Base-by-base conservation (phyloP, 1,140 invertebrate genomes). In the Zaprionus camerounensis region DNA sequence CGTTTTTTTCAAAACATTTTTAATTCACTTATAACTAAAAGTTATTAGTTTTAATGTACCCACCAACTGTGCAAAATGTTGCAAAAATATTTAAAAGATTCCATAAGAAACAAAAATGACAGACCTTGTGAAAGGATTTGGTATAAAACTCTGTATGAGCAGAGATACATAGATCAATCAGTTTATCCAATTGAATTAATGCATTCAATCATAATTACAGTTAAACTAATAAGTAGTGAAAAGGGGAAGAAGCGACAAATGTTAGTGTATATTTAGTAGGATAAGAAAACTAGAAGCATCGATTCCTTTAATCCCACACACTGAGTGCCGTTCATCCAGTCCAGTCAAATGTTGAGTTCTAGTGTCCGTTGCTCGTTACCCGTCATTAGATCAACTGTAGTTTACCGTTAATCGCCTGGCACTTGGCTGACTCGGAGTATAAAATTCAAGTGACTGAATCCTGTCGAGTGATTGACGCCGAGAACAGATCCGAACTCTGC, bases 361-460 rank as follows among this genome's bases (percentile, higher is more conserved):
- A n/a, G n/a, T 46, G 41, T 9, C n/a, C 22, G 24, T 41, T 67
- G 31, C 63, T 55, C 63, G 57, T 57, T 57, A 24, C 12, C 38
- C 13, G 31, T 2, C n/a, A 62, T 51, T 69, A 57, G 61, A 74
- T 68, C 56, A 44, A 57, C 69, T 83, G 82, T 73, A 61, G 78
- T 69, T 53, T 61, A 58, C 71, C 73, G 88, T 88, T 87, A 87
- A 87, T 88, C 78, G 81, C 36, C 78, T 90, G 84, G 56, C 85
- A 87, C 85, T 84, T 70, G 84, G 69, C 49, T 90, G 78, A 69
- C 65, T 81, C 38, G 28, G 22, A 22, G 58, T 71, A 88, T 87
- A 72, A 87, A 87, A 63, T 49, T 41, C 83, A 64, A 81, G 61
- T 76, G 68, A 80, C 49, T 86, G 76, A 72, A 58, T 71, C 67